Conservation (phyloP, 2,797 vertebrate genomes). For the Tapera naevia region DNA sequence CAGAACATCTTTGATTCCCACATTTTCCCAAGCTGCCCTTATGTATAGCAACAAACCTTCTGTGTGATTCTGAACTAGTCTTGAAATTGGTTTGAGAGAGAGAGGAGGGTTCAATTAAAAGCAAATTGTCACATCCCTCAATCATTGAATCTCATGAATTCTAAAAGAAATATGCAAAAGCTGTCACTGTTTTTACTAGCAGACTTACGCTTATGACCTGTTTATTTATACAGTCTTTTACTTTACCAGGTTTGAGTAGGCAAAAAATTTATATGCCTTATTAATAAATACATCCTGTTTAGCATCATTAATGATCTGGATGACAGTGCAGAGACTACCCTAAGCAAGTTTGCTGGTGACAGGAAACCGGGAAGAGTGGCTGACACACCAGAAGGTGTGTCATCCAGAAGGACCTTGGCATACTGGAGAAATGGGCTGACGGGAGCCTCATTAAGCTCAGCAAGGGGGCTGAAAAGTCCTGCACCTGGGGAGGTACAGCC, state of each 20-base stretch:
- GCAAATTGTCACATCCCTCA: not conserved
- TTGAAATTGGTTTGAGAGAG: not conserved
- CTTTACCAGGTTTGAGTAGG: not conserved
- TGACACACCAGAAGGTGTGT: not conserved
- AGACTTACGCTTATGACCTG: not conserved
- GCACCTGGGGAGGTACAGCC: too few species aligned
- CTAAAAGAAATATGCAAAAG: not conserved
- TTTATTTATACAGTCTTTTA: not conserved
- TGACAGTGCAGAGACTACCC: not conserved
- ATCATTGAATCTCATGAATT: not conserved
- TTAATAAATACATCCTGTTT: not conserved
- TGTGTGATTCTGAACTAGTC: not conserved
- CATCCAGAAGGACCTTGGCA: not conserved
- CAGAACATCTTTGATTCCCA: not conserved
- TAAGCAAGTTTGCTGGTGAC: not conserved
- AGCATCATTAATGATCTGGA: not conserved
- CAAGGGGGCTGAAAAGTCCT: too few species aligned
- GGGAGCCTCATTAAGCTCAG: too few species aligned
- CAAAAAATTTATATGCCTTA: not conserved
- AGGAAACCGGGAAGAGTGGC: not conserved
- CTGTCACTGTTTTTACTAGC: not conserved
- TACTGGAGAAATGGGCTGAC: too few species aligned
- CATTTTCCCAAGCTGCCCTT: not conserved
- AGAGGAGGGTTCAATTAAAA: not conserved
- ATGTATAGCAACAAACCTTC: not conserved